Percentiles rank a stretch among this genome's conserved stretches.
Conservation (phyloP, 2,888 invertebrate species). For the Timema cristinae region DNA sequence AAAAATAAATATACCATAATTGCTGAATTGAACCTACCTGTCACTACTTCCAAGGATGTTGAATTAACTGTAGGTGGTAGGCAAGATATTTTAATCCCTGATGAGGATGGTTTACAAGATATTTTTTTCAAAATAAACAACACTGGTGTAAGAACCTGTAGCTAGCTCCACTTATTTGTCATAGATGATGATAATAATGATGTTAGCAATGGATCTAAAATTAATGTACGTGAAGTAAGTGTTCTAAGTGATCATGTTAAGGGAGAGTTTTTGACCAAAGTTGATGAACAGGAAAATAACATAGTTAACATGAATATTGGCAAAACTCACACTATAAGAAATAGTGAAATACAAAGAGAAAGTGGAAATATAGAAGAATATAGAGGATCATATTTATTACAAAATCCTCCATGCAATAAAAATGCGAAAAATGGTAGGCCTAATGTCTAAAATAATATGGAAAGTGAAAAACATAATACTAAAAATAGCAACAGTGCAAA, state of each 20-base stretch:
- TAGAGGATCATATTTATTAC: not conserved
- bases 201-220: too few relatives aligned
- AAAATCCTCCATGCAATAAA: not conserved
- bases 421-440: not conserved
- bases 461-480: not conserved
- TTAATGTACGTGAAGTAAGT: too few relatives aligned
- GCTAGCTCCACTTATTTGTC: too few relatives aligned
- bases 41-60: too few relatives aligned
- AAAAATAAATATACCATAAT: too few relatives aligned
- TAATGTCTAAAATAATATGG: not conserved
- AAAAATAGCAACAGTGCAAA: not conserved
- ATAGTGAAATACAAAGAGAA: conserved; percentile 9
- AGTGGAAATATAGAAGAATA: not conserved
- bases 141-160: conserved; percentile 10
- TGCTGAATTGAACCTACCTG: too few relatives aligned
- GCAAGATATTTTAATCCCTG: too few relatives aligned
- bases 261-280: too few relatives aligned
- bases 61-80: too few relatives aligned
- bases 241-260: too few relatives aligned
- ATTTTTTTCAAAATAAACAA: conserved; percentile 1
- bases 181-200: too few relatives aligned
- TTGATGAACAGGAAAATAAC: not conserved
- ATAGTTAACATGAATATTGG: not conserved
- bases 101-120: too few relatives aligned
- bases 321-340: conserved; percentile 1